Evolutionary conservation across 2,888 invertebrate species (phyloP), one percentile per base, ranked within the genome.

Genomic region (Mesochorus sp.): DNA sequence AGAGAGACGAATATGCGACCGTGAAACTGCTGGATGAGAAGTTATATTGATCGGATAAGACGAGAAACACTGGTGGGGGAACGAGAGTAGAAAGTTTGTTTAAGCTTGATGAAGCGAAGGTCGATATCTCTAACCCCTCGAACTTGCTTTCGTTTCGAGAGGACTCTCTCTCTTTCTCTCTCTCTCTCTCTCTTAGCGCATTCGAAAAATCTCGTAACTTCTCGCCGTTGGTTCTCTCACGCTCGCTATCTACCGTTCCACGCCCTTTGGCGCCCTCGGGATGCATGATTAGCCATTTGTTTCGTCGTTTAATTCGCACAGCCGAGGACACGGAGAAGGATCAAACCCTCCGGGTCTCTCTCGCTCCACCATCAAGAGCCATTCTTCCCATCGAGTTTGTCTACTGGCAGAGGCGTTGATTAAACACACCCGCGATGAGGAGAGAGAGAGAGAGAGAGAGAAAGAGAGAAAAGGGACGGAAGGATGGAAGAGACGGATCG

Each of bases 251-350:
- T 67, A n/a, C n/a, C 74, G 51, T 79, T 70, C 57, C 44, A 62
- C 66, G 75, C 59, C 44, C 51, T 66, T 37, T 6, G 51, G 49
- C 64, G 68, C 82, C 75, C 81, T 79, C 64, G 83, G 85, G 87
- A 88, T 83, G 86, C 88, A 87, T 88, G 87, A 89, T 88, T 88
- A 88, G 88, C 89, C 87, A 88, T 89, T 89, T 89, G 88, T 89
- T 88, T 87, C 87, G 86, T 82, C 86, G 86, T 89, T 88, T 89
- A 89, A 89, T 88, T 88, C 85, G 82, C 85, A 21, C 59, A 84
- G 82, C 80, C 82, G 78, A n/a, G 80, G 75, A 66, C 66, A 47
- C 34, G 19, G 47, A 49, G 42, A 42, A 66, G 67, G 53, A 67
- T 28, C 24, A 34, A 71, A 47, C 73, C 87, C 85, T 81, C 81